Evolutionary conservation across 2,888 invertebrate genomes (phyloP), one percentile per base, ranked within the genome.

Genomic region (Stegophylla sp.): DNA sequence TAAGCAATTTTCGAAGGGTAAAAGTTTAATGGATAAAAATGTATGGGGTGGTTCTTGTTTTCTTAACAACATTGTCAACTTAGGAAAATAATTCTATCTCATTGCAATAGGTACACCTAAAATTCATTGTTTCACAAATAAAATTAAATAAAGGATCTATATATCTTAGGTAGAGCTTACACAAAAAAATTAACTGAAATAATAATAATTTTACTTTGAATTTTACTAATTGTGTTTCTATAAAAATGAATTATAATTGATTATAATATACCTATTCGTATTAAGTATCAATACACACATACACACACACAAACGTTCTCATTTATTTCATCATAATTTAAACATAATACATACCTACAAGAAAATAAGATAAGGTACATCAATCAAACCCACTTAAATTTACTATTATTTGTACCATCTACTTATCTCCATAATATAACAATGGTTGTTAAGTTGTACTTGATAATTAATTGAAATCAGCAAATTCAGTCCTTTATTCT

Each of bases 1-100:
- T 67, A 67, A 56, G 45, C 67, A 77, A 77, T 67, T 77, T 69
- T 69, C 26, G 67, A 69, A 77, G 77, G 77, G 67, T 28, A 77
- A 77, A 77, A 77, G 77, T 77, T 77, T 77, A 77, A 77, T 77
- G 67, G 59, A 77, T 59, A 77, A 76, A 75, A 75, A 64, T 75
- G 51, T 64, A 43, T 76, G 26, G 75, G 64, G 75, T 76, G 64
- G 53, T 66, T 26, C 53, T 64, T 76, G 53, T 66, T 64, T 76
- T 77, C 67, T 77, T 67, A 69, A 76, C 63, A 34, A 63, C 64
- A 76, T 76, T 41, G 26, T 76, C 64, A 53, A 76, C 75, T 66
- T 17, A 1, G 43, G n/a, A 63, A 34, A 23, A n/a, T n/a, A n/a
- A 63, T 20, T 64, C 2, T 17, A 63, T 48, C 1, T 15, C n/a